Evolutionary conservation across 1,140 invertebrate genomes (phyloP).

Genomic region (Bombus breviceps): DNA sequence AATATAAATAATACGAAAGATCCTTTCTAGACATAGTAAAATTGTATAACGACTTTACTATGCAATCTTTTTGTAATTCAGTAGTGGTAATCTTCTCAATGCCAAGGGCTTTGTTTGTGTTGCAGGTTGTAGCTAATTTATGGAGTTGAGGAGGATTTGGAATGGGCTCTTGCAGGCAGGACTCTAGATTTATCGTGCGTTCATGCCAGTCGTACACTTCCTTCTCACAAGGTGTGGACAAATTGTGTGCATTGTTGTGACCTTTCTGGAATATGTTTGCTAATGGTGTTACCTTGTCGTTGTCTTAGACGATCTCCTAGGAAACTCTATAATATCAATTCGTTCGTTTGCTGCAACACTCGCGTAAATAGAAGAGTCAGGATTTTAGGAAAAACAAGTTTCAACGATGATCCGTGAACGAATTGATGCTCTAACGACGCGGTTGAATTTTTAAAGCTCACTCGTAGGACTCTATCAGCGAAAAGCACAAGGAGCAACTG

Average conservation of each 20-base stretch:
- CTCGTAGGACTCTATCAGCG: too few relatives aligned
- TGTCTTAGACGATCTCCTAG: background rate
- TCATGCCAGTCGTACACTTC: background rate
- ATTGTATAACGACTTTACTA: background rate
- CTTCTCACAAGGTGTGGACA: background rate
- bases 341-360: too few relatives aligned
- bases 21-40: background rate
- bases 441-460: too few relatives aligned
- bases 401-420: too few relatives aligned
- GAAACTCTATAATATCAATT: background rate
- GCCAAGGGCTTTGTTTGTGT: background rate
- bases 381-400: too few relatives aligned
- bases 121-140: background rate
- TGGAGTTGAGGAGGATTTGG: background rate
- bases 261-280: background rate
- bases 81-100: background rate
- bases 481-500: too few relatives aligned
- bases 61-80: background rate
- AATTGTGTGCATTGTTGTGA: constrained; percentile 3
- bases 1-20: too few relatives aligned
- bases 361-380: background rate
- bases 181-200: constrained; percentile 6
- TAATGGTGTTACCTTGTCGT: background rate
- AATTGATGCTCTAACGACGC: too few relatives aligned
- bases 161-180: background rate